A percentile compares a stretch with the other conserved stretches of the same genome.
phyloP scores from a whole-genome alignment of 2,113 vertebrate species.

The Paradoxurus hermaphroditus region DNA sequence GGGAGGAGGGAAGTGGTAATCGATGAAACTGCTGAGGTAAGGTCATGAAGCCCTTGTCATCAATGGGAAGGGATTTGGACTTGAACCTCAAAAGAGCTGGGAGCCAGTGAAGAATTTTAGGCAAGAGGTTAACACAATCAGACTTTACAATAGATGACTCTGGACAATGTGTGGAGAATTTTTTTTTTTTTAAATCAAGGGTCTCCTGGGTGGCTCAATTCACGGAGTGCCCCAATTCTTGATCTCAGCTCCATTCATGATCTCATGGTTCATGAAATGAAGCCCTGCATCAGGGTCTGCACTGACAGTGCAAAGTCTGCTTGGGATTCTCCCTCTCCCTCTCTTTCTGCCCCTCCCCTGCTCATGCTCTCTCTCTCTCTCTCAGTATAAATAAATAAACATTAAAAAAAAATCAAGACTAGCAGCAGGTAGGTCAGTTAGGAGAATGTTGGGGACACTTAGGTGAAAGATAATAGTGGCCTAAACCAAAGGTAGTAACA shows the following conservation, averaged over 20 bases:
- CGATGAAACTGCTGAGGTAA: background rate
- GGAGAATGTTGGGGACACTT: background rate
- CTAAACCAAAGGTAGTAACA: background rate
- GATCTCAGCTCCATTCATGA: too few relatives aligned
- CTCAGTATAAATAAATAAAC: too few relatives aligned
- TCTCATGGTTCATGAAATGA: too few relatives aligned
- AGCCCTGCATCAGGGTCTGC: too few relatives aligned
- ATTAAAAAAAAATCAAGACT: background rate
- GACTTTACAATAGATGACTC: background rate
- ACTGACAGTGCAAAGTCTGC: too few relatives aligned
- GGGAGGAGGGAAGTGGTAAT: background rate
- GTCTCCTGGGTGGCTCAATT: too few relatives aligned
- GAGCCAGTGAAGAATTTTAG: background rate
- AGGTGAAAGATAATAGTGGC: background rate
- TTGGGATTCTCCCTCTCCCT: too few relatives aligned
- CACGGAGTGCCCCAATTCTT: too few relatives aligned
- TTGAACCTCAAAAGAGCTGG: background rate
- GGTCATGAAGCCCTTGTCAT: background rate
- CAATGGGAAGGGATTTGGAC: background rate
- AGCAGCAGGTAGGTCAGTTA: background rate
- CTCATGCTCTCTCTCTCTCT: too few relatives aligned
- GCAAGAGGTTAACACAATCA: background rate
- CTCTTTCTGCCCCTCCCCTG: too few relatives aligned
- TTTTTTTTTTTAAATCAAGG: background rate
- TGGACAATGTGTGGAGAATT: background rate